Evolutionary conservation across 2,888 invertebrate species (phyloP), one percentile per base, ranked within the genome.

Genomic region (Mythimna vitellina): DNA sequence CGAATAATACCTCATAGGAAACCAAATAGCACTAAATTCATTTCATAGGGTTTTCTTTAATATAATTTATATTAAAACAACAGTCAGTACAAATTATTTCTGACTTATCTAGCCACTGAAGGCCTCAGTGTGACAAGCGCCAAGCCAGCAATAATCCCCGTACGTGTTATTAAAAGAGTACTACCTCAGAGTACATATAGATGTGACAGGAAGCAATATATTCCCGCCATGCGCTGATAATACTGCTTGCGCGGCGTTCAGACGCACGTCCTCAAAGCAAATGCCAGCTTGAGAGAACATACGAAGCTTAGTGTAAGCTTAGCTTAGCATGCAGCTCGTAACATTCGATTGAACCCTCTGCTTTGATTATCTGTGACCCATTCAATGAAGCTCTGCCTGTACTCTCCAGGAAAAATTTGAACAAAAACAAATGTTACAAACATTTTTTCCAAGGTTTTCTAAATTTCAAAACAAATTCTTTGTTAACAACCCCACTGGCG

Each of bases 151-250:
- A 1, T n/a, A 49, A 35, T 49, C 25, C 20, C 2, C 14, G 10
- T 51, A 25, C 22, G 35, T 22, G 17, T 17, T 6, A 38, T 38
- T 4, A 25, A 9, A 35, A 10, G 9, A 20, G 51, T 25, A 51
- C n/a, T 10, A 20, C n/a, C 12, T 0, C 8, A 49, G 7, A 5
- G 14, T 14, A 46, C 12, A n/a, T 5, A 22, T 4, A 20, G 14
- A 51, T 7, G 25, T 67, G 3, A 5, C 7, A 29, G 51, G 51
- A 51, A 38, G 51, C 51, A 20, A 51, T 38, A 25, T 10, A 51
- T 67, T 42, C n/a, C 17, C 53, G 5, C 17, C 12, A 20, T 32
- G 38, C 29, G n/a, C 38, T 54, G 53, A 32, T 68, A 69, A 70
- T n/a, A 68, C 29, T 25, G 38, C 29, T 29, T 29, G 38, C 38